Conservation (phyloP, 2,113 vertebrate genomes). For the Cynocephalus volans region DNA sequence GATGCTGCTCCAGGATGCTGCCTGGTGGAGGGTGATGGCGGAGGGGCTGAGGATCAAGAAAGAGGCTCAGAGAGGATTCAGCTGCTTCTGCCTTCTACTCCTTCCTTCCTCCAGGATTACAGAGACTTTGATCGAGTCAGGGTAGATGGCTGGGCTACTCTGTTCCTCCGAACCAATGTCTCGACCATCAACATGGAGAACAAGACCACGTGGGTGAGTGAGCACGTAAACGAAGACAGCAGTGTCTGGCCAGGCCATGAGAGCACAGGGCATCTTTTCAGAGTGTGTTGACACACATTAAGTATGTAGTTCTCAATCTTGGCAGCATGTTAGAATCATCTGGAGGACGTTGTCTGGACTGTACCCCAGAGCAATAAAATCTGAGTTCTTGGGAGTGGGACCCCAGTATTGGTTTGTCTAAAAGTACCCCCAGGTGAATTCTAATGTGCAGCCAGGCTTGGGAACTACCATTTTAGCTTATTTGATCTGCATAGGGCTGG, state of each 20-base stretch:
- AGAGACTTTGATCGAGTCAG: constrained; percentile 89
- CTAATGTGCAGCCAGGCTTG: not conserved
- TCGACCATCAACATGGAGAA: constrained; percentile 94
- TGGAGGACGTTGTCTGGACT: not conserved
- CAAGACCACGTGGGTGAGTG: constrained; percentile 88
- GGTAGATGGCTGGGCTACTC: constrained; percentile 91
- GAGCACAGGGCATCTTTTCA: not conserved
- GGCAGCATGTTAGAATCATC: not conserved
- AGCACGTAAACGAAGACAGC: rapidly evolving
- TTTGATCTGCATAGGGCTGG: not conserved
- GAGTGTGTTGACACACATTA: not conserved
- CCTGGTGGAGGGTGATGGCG: not conserved
- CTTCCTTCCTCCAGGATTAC: constrained; percentile 90
- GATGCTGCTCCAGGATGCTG: not conserved
- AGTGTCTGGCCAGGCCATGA: not conserved
- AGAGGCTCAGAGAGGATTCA: not conserved
- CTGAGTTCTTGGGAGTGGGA: not conserved
- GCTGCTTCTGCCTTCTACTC: not conserved
- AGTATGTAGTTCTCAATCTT: not conserved
- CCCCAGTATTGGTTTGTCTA: not conserved
- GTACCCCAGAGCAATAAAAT: not conserved
- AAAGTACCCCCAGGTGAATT: not conserved
- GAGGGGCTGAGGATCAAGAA: not conserved
- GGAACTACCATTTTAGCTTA: not conserved
- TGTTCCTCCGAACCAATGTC: constrained; percentile 93